phyloP scores from a whole-genome alignment of 2,113 vertebrate genomes.

The Mesocricetus auratus region DNA sequence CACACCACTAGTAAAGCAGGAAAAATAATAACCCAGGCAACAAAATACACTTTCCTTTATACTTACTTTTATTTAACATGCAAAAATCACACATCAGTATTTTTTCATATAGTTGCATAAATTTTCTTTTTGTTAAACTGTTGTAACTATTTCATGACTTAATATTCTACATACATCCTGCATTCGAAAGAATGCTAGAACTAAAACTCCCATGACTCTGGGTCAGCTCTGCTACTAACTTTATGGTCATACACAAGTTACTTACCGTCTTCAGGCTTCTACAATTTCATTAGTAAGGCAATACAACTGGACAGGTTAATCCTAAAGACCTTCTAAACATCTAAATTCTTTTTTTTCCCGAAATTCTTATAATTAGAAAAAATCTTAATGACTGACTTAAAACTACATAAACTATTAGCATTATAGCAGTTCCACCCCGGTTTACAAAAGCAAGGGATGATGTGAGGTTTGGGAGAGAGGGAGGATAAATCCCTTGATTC shows the following conservation, averaged over 20 bases:
- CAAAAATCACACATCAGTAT: conserved; percentile 47
- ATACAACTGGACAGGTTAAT: conserved; percentile 50
- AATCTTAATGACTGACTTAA: conserved; percentile 8
- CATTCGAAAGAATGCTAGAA: background rate
- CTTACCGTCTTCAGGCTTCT: conserved; percentile 37
- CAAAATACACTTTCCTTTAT: background rate
- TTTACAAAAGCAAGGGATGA: background rate
- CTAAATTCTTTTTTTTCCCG: conserved; percentile 5
- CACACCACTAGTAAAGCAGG: background rate
- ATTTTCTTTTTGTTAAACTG: conserved; percentile 8
- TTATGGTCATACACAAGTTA: background rate
- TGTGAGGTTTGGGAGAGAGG: conserved; percentile 16
- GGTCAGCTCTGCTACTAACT: background rate
- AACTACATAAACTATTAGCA: background rate
- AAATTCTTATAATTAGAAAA: background rate
- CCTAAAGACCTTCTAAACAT: conserved; percentile 55
- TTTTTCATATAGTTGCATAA: background rate
- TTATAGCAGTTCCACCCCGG: background rate
- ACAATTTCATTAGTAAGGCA: conserved; percentile 26
- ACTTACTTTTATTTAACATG: conserved; percentile 48
- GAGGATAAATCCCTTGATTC: background rate
- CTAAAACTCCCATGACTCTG: background rate
- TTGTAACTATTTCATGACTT: background rate
- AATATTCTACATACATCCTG: background rate
- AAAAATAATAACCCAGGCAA: conserved; percentile 12